Evolutionary conservation across 2,113 vertebrate species (phyloP), one percentile per base, ranked within the genome.

Genomic region (Salvelinus namaycush): DNA sequence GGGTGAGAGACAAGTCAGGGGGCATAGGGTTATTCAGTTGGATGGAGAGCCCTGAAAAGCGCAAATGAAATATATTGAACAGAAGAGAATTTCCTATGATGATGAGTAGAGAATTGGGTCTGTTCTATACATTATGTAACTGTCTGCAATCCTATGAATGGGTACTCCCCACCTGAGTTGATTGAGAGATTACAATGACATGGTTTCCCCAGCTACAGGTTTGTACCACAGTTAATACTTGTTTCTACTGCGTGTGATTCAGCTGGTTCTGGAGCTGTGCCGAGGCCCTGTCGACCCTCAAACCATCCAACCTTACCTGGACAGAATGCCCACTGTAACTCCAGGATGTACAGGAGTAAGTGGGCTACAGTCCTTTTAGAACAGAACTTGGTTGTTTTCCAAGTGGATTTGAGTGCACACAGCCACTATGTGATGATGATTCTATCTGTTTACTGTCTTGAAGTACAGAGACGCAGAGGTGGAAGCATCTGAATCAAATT

Each of bases 401-500:
- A 44, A 44, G 39, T 44, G 51, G 51, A 54, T 54, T 54, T 54
- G 51, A 54, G 51, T 54, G 51, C 13, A 14, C 12, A 14, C 51
- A 54, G 14, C 51, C 5, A n/a, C 60, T 18, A 72, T 65, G 34
- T 39, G 4, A 9, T 26, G 11, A n/a, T 27, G 12, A n/a, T 5
- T 4, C 4, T 11, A 67, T 14, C 22, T 54, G 12, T 22, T 29
- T 73, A 71, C 54, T 76, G 16, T 16, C 14, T 60, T 74, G 5
- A 71, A 94, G 92, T 87, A 87, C 51, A 92, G 82, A 64, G 91
- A 93, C 79, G 83, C 89, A 49, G 89, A 91, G 1, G 90, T 90
- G 76, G 92, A 94, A 59, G 89, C 87, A 68, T 90, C 92, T 22
- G 92, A 93, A 81, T 90, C 88, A 0, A 93, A 92, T 73, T 91